These are phyloP conservation scores for Hippasteria phrygiana DNA, from an alignment of 53 echinoderm and acorn worm species.

Conservation along the genomic window DNA sequence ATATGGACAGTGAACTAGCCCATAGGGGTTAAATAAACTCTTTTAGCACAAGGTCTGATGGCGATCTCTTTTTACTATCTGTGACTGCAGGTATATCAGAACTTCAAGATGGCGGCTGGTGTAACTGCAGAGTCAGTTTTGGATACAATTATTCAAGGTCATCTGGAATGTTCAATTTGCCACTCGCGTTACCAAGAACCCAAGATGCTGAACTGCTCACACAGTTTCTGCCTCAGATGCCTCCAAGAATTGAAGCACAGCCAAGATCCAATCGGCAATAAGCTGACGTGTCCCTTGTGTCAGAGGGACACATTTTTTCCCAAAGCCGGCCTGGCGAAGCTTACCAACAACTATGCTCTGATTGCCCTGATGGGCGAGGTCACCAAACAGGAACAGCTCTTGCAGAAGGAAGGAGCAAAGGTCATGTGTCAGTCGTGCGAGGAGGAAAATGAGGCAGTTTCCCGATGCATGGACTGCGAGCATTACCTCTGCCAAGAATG, in stretches of 20 bases:
- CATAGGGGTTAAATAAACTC: too few species aligned
- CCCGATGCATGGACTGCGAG: slow-evolving; percentile 45
- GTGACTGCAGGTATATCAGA: too few species aligned
- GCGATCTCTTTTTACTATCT: too few species aligned
- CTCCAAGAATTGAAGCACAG: slow-evolving; percentile 20
- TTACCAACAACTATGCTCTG: slow-evolving; percentile 29
- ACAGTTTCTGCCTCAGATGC: slow-evolving; percentile 17
- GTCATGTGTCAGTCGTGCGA: slow-evolving; percentile 46
- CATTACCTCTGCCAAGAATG: slow-evolving; percentile 47
- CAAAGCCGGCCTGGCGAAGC: slow-evolving; percentile 12
- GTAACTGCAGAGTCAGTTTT: slow-evolving; percentile 13
- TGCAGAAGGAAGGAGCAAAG: background rate
- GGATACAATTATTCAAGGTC: background rate
- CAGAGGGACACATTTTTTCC: slow-evolving; percentile 31
- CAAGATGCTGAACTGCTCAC: slow-evolving; percentile 45
- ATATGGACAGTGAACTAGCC: too few species aligned
- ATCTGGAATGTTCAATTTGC: slow-evolving; percentile 52
- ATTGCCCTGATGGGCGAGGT: slow-evolving; percentile 34
- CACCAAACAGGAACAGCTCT: slow-evolving; percentile 47
- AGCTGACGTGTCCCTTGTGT: slow-evolving; percentile 29
- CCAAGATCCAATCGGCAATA: background rate
- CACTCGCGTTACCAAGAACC: slow-evolving; percentile 24
- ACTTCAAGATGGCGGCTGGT: slow-evolving; percentile 33
- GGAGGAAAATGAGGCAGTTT: slow-evolving; percentile 43
- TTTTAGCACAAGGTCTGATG: too few species aligned